A percentile compares a stretch with the other conserved stretches of the same genome.
These are phyloP conservation scores for Albula goreensis DNA, from an alignment of 2,113 vertebrate genomes.

Conservation along the genomic window DNA sequence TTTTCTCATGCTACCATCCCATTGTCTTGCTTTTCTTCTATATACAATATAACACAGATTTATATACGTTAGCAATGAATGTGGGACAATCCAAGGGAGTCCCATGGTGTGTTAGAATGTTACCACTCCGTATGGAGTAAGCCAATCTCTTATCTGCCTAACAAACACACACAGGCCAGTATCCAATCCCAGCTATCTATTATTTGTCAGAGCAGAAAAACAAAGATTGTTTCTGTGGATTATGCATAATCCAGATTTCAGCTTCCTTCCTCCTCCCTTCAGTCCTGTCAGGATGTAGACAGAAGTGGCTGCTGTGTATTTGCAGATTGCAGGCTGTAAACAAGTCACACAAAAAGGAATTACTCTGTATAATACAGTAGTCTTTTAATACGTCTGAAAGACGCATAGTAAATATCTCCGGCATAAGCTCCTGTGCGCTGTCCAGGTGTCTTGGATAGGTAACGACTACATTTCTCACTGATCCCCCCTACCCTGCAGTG, in stretches of 20 bases:
- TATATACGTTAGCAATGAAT: too few species aligned
- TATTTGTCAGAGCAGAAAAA: constrained; percentile 14
- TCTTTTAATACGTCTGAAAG: neutral
- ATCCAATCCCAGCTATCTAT: constrained; percentile 5
- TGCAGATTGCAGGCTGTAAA: constrained; percentile 14
- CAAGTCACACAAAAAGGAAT: neutral
- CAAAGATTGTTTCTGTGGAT: neutral
- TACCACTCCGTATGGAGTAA: neutral
- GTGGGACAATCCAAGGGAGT: neutral
- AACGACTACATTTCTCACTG: constrained; percentile 7
- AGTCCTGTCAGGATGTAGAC: neutral
- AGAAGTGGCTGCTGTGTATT: neutral
- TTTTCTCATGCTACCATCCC: too few species aligned
- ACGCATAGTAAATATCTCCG: neutral
- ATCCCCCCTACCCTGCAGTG: neutral
- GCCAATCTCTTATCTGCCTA: constrained; percentile 1
- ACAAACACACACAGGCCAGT: neutral
- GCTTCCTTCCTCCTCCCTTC: neutral
- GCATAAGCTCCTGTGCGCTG: neutral
- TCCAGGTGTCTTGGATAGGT: neutral
- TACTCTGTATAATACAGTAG: constrained; percentile 4
- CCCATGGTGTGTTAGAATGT: neutral
- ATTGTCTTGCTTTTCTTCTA: too few species aligned
- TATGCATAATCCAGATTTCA: neutral
- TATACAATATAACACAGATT: too few species aligned